Evolutionary conservation across 2,113 vertebrate genomes (phyloP).

Genomic region (Plestiodon gilberti): DNA sequence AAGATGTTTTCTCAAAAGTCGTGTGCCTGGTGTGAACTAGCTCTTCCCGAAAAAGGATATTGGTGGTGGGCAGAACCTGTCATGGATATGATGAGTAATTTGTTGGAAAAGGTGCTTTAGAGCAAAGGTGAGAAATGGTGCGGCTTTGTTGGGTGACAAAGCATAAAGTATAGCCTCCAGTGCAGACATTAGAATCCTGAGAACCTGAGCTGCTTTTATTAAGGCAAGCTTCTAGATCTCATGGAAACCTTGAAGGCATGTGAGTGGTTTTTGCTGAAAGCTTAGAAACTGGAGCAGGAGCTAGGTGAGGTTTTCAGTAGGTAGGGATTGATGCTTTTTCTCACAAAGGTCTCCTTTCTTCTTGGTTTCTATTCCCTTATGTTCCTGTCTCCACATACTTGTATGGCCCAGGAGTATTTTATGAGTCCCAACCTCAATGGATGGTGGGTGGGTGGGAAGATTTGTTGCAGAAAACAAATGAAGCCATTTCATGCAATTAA

Average conservation of each 20-base stretch:
- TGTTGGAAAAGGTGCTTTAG: background rate
- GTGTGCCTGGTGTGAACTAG: background rate
- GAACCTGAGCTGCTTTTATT: background rate
- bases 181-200: background rate
- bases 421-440: background rate
- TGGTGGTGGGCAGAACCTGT: background rate
- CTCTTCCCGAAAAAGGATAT: background rate
- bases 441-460: background rate
- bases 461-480: background rate
- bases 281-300: background rate
- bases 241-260: background rate
- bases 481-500: background rate
- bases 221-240: background rate
- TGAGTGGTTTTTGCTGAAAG: background rate
- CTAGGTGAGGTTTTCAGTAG: background rate
- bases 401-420: background rate
- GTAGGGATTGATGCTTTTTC: background rate
- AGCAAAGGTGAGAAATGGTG: too few relatives aligned
- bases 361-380: background rate
- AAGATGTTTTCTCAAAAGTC: background rate
- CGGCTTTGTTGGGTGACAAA: background rate
- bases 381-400: background rate
- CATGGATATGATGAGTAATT: background rate
- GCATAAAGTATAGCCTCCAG: background rate
- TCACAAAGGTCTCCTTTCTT: background rate